phyloP scores from a whole-genome alignment of 2,113 vertebrate species.

The Leptocoma aspasia region DNA sequence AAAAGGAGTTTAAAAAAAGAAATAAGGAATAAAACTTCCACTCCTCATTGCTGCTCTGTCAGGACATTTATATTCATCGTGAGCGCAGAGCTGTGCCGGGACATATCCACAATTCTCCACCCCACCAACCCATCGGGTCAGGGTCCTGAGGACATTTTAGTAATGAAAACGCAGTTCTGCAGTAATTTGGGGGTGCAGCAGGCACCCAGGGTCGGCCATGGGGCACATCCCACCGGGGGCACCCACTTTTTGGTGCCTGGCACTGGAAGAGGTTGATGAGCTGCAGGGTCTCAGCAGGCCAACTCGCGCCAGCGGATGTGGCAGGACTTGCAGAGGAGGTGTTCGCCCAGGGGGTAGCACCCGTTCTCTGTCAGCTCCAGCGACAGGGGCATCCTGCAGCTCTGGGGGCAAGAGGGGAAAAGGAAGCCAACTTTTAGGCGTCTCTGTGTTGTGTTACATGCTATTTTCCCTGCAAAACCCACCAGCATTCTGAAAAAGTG shows the following conservation, averaged over 20 bases:
- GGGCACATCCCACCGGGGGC: accelerated
- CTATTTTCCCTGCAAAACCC: neutral
- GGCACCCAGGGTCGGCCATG: accelerated
- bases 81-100: accelerated
- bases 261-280: neutral
- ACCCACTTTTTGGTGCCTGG: neutral
- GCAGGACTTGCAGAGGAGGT: conserved; percentile 86
- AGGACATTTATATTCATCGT: neutral
- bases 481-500: accelerated
- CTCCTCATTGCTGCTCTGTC: neutral
- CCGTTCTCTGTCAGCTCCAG: conserved; percentile 84
- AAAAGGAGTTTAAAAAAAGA: neutral
- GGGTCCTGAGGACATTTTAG: neutral
- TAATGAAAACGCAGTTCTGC: neutral
- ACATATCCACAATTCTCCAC: neutral
- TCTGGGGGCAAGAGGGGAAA: conserved; percentile 58
- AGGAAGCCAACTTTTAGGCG: neutral
- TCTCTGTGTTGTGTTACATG: accelerated
- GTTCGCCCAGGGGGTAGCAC: conserved; percentile 85
- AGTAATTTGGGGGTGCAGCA: neutral
- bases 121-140: accelerated
- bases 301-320: conserved; percentile 64
- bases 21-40: neutral
- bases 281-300: neutral
- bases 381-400: conserved; percentile 80